Evolutionary conservation across 2,113 vertebrate species (phyloP).

Genomic region (Blennius ocellaris): DNA sequence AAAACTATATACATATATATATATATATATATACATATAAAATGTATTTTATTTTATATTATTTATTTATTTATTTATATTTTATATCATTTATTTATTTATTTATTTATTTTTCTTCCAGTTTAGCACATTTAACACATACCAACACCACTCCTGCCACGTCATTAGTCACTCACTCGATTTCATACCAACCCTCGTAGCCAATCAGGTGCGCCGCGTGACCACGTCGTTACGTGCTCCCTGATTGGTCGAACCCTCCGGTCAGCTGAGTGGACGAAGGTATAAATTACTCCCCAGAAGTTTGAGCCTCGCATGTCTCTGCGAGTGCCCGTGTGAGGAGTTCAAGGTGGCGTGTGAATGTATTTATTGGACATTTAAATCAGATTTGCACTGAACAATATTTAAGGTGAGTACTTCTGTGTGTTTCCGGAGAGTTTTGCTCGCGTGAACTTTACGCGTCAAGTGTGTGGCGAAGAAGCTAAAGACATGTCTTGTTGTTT

Average conservation of each 20-base stretch:
- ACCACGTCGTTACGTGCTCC: neutral
- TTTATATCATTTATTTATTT: no score
- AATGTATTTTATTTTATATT: no score
- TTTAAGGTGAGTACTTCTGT: slow-evolving; percentile 55
- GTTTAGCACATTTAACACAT: neutral
- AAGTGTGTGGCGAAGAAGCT: no score
- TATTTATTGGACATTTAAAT: slow-evolving; percentile 41
- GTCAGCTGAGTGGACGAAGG: slow-evolving; percentile 62
- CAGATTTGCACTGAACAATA: slow-evolving; percentile 58
- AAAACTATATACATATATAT: no score
- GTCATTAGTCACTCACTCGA: slow-evolving; percentile 60
- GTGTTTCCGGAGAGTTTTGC: neutral
- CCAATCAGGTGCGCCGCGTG: slow-evolving; percentile 60
- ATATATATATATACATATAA: no score
- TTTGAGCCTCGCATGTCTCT: slow-evolving; percentile 1
- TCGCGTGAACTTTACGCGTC: neutral
- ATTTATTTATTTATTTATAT: no score
- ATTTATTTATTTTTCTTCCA: no score
- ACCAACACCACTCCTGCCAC: slow-evolving; percentile 60
- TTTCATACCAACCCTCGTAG: neutral
- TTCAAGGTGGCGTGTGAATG: neutral
- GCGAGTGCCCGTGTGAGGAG: slow-evolving; percentile 6
- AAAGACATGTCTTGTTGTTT: no score
- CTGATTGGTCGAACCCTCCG: slow-evolving; percentile 74
- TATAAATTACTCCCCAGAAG: slow-evolving; percentile 71